Evolutionary conservation across 2,113 vertebrate species (phyloP).

Genomic region (Phasianus colchicus): DNA sequence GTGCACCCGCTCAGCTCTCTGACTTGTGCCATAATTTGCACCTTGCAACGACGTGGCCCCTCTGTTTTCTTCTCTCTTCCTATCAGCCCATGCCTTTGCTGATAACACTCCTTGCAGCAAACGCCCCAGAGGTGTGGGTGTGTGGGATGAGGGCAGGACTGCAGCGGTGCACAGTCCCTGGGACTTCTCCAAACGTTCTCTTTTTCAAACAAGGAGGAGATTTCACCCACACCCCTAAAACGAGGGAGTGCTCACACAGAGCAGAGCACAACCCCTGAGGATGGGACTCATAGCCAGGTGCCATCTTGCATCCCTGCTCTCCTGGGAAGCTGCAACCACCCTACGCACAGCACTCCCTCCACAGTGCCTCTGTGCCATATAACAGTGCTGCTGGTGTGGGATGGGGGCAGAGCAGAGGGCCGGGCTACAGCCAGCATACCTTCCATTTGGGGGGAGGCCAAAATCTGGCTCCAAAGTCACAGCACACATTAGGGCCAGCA

Average conservation of each 20-base stretch:
- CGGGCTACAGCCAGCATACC: background rate
- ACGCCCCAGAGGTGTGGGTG: background rate
- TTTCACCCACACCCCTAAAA: background rate
- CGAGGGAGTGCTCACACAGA: background rate
- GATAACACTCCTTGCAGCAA: background rate
- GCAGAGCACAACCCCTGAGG: background rate
- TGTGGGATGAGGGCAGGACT: background rate
- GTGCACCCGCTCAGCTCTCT: too few relatives aligned
- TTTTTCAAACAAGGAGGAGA: background rate
- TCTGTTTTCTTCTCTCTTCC: background rate
- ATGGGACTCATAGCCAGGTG: background rate
- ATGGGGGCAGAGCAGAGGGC: background rate
- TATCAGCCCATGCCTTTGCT: background rate
- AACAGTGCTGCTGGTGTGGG: background rate
- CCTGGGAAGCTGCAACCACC: background rate
- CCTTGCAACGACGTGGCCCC: background rate
- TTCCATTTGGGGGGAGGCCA: conserved; percentile 6
- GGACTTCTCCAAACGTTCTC: background rate
- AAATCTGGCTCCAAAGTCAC: background rate
- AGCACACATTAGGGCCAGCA: background rate
- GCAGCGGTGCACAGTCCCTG: background rate
- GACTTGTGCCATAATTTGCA: background rate
- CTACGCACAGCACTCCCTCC: background rate
- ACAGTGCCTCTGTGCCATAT: background rate
- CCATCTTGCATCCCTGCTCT: background rate